These are phyloP conservation scores for Nephrotoma guestfalica DNA, from an alignment of 2,888 invertebrate species.

Conservation along the genomic window DNA sequence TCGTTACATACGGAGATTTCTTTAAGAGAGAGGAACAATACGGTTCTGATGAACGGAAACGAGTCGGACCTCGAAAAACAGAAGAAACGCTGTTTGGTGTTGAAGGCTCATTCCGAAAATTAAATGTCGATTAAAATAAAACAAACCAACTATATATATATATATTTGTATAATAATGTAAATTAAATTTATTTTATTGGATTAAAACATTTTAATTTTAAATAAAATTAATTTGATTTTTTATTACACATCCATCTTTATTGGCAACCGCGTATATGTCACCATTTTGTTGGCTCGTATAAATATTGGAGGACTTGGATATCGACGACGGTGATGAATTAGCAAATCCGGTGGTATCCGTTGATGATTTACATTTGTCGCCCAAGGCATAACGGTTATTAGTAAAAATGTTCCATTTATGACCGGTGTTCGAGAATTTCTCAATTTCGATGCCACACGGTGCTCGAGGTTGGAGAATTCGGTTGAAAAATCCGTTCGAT, in stretches of 20 bases:
- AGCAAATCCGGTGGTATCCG: background rate
- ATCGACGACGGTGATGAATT: background rate
- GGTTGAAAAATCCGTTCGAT: background rate
- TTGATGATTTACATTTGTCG: background rate
- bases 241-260: background rate
- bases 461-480: background rate
- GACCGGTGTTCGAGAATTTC: background rate
- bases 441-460: background rate
- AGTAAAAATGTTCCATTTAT: background rate
- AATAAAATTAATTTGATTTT: background rate
- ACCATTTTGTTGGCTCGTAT: background rate
- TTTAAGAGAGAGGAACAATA: slow-evolving; percentile 23
- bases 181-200: background rate
- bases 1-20: slow-evolving; percentile 22
- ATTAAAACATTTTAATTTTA: background rate
- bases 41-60: slow-evolving; percentile 23
- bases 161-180: background rate
- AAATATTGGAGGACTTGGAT: background rate
- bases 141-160: background rate
- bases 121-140: slow-evolving; percentile 23
- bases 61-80: slow-evolving; percentile 19
- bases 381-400: background rate
- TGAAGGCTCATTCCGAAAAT: slow-evolving; percentile 26
- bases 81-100: slow-evolving; percentile 24
- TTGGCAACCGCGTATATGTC: background rate